Percentiles rank a stretch among this genome's conserved stretches.
Conservation (phyloP, 2,113 vertebrate genomes). For the Lucifuga dentata region DNA sequence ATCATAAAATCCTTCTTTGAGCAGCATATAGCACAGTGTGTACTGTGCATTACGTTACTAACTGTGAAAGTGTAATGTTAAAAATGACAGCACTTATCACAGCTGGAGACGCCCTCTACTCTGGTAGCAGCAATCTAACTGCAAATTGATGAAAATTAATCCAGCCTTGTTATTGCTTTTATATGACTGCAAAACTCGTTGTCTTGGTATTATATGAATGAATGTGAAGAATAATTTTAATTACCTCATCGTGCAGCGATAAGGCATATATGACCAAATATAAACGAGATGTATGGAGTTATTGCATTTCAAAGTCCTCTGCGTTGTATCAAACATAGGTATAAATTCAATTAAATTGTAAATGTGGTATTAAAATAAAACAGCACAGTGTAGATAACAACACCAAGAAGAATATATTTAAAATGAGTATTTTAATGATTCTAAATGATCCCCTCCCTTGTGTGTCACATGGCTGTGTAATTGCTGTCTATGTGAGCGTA, state of each 20-base stretch:
- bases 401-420: neutral
- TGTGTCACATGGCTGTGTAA: constrained; percentile 50
- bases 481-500: constrained; percentile 68
- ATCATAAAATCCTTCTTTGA: constrained; percentile 16
- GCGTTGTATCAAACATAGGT: too few relatives aligned
- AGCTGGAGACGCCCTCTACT: constrained; percentile 52
- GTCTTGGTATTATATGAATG: neutral
- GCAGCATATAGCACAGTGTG: constrained; percentile 23
- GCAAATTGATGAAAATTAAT: constrained; percentile 41
- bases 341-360: neutral
- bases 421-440: constrained; percentile 9
- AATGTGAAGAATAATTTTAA: neutral
- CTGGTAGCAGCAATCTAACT: constrained; percentile 43
- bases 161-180: constrained; percentile 7
- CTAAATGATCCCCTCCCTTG: neutral
- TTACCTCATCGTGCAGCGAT: too few relatives aligned
- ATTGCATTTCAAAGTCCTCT: too few relatives aligned
- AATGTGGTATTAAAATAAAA: neutral
- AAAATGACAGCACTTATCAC: constrained; percentile 68
- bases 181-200: constrained; percentile 26
- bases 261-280: too few relatives aligned
- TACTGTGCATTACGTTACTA: constrained; percentile 31
- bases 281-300: too few relatives aligned
- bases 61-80: constrained; percentile 35
- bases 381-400: neutral